Percentiles rank a stretch among this genome's conserved stretches.
Conservation (phyloP, 2,888 invertebrate genomes). For the Fabriciana adippe region DNA sequence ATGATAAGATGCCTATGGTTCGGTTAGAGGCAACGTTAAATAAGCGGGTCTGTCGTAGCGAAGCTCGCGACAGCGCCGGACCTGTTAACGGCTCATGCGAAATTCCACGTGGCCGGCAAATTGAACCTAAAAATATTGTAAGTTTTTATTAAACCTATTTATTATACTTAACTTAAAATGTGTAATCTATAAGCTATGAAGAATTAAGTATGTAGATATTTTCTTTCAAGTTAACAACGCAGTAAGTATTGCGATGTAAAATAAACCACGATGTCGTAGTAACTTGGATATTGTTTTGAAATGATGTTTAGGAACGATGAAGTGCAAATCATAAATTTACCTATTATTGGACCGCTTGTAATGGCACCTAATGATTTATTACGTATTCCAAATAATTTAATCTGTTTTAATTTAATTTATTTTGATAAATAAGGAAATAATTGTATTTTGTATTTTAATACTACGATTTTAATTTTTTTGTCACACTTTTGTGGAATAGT, state of each 20-base stretch:
- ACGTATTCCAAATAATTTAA: no score
- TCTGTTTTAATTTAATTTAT: no score
- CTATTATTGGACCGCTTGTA: not conserved
- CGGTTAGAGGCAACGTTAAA: slow-evolving; percentile 41
- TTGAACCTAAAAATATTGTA: slow-evolving; percentile 60
- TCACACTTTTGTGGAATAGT: no score
- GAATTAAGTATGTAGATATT: no score
- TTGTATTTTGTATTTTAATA: no score
- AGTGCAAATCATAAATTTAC: not conserved
- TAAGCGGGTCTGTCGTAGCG: slow-evolving; percentile 67
- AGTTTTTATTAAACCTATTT: slow-evolving; percentile 48
- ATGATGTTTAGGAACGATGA: not conserved
- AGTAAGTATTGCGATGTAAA: not conserved
- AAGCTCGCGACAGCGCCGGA: slow-evolving; percentile 67
- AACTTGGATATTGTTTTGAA: slow-evolving; percentile 4
- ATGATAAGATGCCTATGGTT: slow-evolving; percentile 44
- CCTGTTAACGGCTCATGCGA: slow-evolving; percentile 48
- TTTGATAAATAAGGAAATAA: no score
- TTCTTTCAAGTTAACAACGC: not conserved
- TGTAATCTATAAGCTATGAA: not conserved
- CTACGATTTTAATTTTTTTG: no score
- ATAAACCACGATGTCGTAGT: slow-evolving; percentile 3
- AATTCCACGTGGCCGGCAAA: slow-evolving; percentile 71
- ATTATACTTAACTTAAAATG: not conserved
- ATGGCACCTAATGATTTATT: no score